Evolutionary conservation across 2,113 vertebrate species (phyloP), one percentile per base, ranked within the genome.

Genomic region (Polypterus bichir): DNA sequence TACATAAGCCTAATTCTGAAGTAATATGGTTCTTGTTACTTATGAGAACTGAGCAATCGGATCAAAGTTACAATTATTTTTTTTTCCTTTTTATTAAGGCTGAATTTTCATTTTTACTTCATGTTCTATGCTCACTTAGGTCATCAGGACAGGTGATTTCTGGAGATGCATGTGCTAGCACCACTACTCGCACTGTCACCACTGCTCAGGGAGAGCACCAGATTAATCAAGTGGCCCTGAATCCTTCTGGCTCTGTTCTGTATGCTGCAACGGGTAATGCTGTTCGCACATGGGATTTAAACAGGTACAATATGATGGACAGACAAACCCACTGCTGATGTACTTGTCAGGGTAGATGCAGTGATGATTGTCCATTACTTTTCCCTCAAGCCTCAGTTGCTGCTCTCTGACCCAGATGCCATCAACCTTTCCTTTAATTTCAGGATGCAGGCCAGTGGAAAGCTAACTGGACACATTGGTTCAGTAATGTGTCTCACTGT

Each of bases 401-500:
- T 10, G 53, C 5, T 27, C 27, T 27, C 27, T 27, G 27, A 27
- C 27, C 27, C 27, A 27, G 27, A 27, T 27, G 27, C 44, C 48
- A 45, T 62, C 51, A 62, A 6, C 4, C 44, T 10, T 10, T 9
- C 7, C 7, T 8, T 44, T 11, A 3, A 3, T 47, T 5, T 0
- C 66, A 98, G 95, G 79, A 87, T 97, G 80, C 92, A 92, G 75
- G 86, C 87, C 0, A 71, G 89, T 0, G 93, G 92, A 60, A 98
- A 96, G 78, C 83, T 98, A 73, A 92, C 82, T 0, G 95, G 95
- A 48, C 94, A 98, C 80, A 97, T 92, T 0, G 94, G 93, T 4
- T 89, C 95, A 0, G 93, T 97, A 73, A 98, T 98, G 91, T 97
- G 95, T 70, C 83, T 98, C 58, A 97, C 94, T 0, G 93, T 94